A percentile compares a stretch with the other conserved stretches of the same genome.
These are phyloP conservation scores for Nesoenas mayeri DNA, from an alignment of 2,113 vertebrate species.

Conservation along the genomic window DNA sequence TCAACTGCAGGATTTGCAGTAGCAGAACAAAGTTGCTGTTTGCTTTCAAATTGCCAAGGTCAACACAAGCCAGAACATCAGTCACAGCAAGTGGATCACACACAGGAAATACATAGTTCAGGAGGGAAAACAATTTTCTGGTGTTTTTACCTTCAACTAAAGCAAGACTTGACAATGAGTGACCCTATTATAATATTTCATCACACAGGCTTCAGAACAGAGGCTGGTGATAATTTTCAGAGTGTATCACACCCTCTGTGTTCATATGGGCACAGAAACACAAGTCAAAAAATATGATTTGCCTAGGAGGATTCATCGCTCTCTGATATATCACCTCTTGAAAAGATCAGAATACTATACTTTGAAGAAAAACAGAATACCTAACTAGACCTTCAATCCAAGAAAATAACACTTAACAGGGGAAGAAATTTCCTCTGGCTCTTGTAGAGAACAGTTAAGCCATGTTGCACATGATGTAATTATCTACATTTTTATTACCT, in stretches of 20 bases:
- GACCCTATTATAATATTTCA: neutral
- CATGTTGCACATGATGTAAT: conserved; percentile 15
- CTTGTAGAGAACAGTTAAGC: neutral
- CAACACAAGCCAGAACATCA: neutral
- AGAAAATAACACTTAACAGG: neutral
- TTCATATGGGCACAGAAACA: neutral
- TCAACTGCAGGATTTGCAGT: neutral
- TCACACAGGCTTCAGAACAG: neutral
- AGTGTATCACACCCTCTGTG: neutral
- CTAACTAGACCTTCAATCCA: neutral
- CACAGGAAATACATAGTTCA: neutral
- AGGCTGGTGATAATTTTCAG: neutral
- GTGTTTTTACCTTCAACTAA: neutral
- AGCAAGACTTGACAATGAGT: neutral
- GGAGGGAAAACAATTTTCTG: neutral
- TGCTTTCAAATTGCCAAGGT: neutral
- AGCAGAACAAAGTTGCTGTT: conserved; percentile 1
- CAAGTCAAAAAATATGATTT: neutral
- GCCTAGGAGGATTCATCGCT: neutral
- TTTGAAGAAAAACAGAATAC: neutral
- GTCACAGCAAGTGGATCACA: neutral
- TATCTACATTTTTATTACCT: conserved; percentile 34
- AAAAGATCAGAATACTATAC: neutral
- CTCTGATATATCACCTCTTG: neutral
- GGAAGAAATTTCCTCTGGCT: neutral